phyloP scores from a whole-genome alignment of 1,140 invertebrate genomes.

The Pseudomyrmex cubaensis region DNA sequence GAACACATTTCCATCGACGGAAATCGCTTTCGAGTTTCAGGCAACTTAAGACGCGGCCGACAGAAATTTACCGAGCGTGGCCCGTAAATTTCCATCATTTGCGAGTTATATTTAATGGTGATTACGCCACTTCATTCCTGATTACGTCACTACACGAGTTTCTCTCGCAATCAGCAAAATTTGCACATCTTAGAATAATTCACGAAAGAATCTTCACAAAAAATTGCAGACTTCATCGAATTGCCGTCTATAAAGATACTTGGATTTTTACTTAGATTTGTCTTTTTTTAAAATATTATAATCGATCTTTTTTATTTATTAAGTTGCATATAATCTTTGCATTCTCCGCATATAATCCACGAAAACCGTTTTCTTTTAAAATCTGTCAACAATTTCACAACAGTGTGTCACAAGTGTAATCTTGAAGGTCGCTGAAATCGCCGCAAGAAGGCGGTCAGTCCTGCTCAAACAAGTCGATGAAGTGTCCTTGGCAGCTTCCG shows the following conservation, averaged over 20 bases:
- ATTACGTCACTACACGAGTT: neutral
- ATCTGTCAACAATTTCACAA: neutral
- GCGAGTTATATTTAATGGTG: conserved; percentile 10
- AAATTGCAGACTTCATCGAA: too few relatives aligned
- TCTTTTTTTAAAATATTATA: neutral
- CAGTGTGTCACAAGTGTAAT: neutral
- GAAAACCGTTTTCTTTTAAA: neutral
- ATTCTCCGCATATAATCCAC: neutral
- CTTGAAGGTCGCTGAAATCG: neutral
- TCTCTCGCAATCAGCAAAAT: neutral
- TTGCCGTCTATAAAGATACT: neutral
- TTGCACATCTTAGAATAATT: neutral
- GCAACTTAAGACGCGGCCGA: neutral
- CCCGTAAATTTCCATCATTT: neutral
- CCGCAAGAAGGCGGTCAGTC: neutral
- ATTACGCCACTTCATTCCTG: neutral
- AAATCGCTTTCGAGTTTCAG: conserved; percentile 2
- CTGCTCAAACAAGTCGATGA: conserved; percentile 26
- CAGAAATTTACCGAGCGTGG: neutral
- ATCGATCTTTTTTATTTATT: neutral
- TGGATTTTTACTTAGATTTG: neutral
- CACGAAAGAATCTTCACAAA: neutral
- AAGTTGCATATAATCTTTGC: neutral
- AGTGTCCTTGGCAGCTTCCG: conserved; percentile 12
- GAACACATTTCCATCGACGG: conserved; percentile 1